Percentiles rank a stretch among this genome's conserved stretches.
phyloP scores from a whole-genome alignment of 2,888 invertebrate species.

The Liopterus haemorrhoidalis region DNA sequence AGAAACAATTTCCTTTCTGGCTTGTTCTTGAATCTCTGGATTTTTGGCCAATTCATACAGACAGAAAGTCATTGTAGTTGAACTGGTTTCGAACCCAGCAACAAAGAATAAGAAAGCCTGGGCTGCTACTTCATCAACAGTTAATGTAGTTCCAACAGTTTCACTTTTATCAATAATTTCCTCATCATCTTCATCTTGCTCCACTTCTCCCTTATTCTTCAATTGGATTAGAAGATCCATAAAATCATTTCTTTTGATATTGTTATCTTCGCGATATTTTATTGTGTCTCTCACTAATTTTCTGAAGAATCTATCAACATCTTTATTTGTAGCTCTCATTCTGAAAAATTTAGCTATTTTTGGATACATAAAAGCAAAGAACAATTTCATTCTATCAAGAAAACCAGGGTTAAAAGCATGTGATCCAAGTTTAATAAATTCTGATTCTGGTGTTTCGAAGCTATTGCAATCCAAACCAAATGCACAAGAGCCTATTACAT shows the following conservation, averaged over 20 bases:
- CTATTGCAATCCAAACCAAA: conserved; percentile 21
- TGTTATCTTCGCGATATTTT: conserved; percentile 40
- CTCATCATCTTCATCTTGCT: conserved; percentile 24
- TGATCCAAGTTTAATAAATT: conserved; percentile 7
- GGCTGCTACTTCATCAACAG: conserved; percentile 37
- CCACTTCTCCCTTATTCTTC: conserved; percentile 37
- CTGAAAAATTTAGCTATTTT: conserved; percentile 14
- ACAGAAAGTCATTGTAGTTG: conserved; percentile 42
- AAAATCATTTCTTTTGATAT: conserved; percentile 47
- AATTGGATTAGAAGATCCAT: conserved; percentile 47
- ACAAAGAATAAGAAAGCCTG: conserved; percentile 46
- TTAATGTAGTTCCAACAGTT: conserved; percentile 20
- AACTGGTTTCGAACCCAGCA: conserved; percentile 49
- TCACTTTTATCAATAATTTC: conserved; percentile 14
- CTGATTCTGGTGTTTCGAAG: conserved; percentile 17
- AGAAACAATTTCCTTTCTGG: conserved; percentile 42
- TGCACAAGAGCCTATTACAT: conserved; percentile 19
- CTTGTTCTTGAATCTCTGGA: conserved; percentile 44
- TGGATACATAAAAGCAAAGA: conserved; percentile 9
- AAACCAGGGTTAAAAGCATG: conserved; percentile 6
- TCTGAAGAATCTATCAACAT: conserved; percentile 16
- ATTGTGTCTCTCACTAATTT: conserved; percentile 42
- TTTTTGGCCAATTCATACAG: conserved; percentile 44
- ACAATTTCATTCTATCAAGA: conserved; percentile 15
- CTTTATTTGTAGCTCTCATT: conserved; percentile 11